These are phyloP conservation scores for Platypus cylindrus DNA, from an alignment of 2,888 invertebrate genomes.

Conservation along the genomic window DNA sequence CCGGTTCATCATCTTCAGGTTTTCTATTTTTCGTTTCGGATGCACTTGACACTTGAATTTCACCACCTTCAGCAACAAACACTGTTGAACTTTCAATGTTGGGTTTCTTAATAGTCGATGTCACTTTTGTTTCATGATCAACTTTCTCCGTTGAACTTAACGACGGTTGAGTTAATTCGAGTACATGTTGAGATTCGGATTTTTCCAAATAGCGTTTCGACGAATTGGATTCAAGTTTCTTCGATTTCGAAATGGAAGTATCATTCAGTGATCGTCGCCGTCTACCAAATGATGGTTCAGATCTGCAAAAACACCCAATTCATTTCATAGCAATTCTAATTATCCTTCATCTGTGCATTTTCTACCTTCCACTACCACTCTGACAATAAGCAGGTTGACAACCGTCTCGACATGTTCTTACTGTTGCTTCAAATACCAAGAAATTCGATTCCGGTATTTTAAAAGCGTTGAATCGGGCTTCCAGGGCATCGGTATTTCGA, in stretches of 20 bases:
- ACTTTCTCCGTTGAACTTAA: constrained; percentile 5
- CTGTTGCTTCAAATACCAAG: constrained; percentile 76
- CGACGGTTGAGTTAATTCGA: no score
- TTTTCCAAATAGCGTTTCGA: background rate
- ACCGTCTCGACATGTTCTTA: constrained; percentile 75
- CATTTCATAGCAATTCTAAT: no score
- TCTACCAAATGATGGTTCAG: constrained; percentile 16
- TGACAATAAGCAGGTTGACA: constrained; percentile 85
- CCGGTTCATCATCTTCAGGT: constrained; percentile 43
- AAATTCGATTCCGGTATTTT: constrained; percentile 92
- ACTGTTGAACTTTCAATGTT: no score
- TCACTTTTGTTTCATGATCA: background rate
- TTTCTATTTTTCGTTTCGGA: constrained; percentile 24
- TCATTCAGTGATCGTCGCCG: constrained; percentile 13
- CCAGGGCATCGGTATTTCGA: constrained; percentile 73
- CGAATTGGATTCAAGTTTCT: background rate
- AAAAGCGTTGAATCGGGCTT: constrained; percentile 86
- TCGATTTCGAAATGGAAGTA: constrained; percentile 3
- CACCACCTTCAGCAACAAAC: constrained; percentile 1
- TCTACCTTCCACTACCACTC: constrained; percentile 50
- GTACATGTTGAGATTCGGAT: no score
- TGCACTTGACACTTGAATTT: constrained; percentile 6
- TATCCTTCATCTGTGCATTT: background rate
- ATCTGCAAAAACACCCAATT: constrained; percentile 15
- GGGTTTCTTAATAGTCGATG: no score